These are phyloP conservation scores for Enteromius treurensis DNA, from an alignment of 2,797 vertebrate genomes.

Conservation along the genomic window DNA sequence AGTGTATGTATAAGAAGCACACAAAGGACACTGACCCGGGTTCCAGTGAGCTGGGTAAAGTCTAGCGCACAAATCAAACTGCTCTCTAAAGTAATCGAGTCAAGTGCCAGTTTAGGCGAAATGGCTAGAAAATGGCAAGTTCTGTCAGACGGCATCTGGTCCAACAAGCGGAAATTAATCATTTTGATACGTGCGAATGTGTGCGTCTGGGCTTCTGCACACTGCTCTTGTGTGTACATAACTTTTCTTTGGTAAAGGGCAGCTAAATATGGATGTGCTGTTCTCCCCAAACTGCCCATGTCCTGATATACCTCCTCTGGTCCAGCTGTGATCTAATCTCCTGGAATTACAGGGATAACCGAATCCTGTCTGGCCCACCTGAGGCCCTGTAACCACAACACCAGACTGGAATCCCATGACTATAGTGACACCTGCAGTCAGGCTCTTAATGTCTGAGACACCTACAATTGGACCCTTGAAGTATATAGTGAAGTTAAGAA, in stretches of 20 bases:
- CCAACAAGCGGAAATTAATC: background rate
- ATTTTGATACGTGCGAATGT: background rate
- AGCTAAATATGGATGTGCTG: background rate
- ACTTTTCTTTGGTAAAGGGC: background rate
- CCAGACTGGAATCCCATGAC: background rate
- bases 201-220: background rate
- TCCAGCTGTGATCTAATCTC: slow-evolving; percentile 43
- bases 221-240: background rate
- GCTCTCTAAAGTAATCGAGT: slow-evolving; percentile 9
- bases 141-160: slow-evolving; percentile 34
- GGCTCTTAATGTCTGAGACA: background rate
- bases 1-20: background rate
- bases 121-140: slow-evolving; percentile 18
- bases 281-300: background rate
- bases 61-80: slow-evolving; percentile 3
- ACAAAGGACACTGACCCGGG: background rate
- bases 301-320: slow-evolving; percentile 20
- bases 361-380: slow-evolving; percentile 28
- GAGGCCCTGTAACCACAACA: slow-evolving; percentile 13
- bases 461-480: too few species aligned
- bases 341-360: slow-evolving; percentile 18
- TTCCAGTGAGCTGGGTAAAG: background rate
- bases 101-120: slow-evolving; percentile 10
- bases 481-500: background rate
- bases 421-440: slow-evolving; percentile 27